Evolutionary conservation across 2,888 invertebrate species (phyloP), one percentile per base, ranked within the genome.

Genomic region (Ochropleura plecta): DNA sequence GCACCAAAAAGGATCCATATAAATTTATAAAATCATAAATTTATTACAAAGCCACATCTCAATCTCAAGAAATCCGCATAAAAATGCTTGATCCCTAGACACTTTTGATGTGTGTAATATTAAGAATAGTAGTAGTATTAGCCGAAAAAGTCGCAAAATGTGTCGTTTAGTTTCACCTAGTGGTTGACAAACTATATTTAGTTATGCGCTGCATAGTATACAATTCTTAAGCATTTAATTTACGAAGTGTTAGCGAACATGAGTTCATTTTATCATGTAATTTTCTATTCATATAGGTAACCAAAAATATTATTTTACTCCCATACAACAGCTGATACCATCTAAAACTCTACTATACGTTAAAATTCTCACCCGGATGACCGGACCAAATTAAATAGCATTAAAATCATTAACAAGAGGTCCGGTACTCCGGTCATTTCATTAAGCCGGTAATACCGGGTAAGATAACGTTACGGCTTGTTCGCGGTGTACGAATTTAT

Each of bases 341-440:
- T 42, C 51, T 40, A 40, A 55, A 59, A 71, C 49, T 64, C n/a
- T 7, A 65, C 62, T 53, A 70, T 42, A 57, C 16, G 18, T 48
- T 66, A 12, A 82, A 77, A 30, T 59, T 62, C 55, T 49, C 53
- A 46, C 7, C 64, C 66, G 68, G 30, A 46, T 81, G 53, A 81
- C 66, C 74, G 73, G 20, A 55, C 51, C 40, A 79, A 75, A 87
- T 79, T 75, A 75, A 84, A 86, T 77, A 79, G 46, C 79, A 78
- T 68, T 40, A 59, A 69, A 79, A 80, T 78, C 69, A 73, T 82
- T 73, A 76, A 75, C 78, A 55, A 76, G 60, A 63, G 80, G 63
- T 67, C 73, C 65, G 72, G 85, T 84, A 89, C 89, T 86, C 85
- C 79, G 85, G 76, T 88, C 89, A 90, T 91, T 91, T 90, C 88